A percentile compares a stretch with the other conserved stretches of the same genome.
phyloP scores from a whole-genome alignment of 1,140 invertebrate genomes.

The Bombus terrestris region DNA sequence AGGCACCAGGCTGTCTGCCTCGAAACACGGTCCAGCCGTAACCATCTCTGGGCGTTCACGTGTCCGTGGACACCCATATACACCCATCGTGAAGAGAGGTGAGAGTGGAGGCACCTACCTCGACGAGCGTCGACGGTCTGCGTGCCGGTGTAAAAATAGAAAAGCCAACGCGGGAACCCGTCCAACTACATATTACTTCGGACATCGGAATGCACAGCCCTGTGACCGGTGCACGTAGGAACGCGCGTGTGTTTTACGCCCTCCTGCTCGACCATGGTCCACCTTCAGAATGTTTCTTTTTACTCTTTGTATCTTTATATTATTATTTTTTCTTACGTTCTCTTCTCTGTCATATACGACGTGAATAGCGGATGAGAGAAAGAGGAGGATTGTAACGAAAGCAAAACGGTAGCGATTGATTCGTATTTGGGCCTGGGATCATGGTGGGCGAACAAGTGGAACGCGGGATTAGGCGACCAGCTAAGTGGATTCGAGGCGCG shows the following conservation, averaged over 20 bases:
- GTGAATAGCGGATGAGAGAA: not conserved
- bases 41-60: constrained; percentile 56
- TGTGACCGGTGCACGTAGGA: constrained; percentile 59
- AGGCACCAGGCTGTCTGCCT: constrained; percentile 80
- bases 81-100: not conserved
- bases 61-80: constrained; percentile 47
- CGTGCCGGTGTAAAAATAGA: constrained; percentile 75
- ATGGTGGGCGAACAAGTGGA: constrained; percentile 7
- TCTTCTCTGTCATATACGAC: not conserved
- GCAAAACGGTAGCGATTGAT: constrained; percentile 34
- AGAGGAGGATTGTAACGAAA: constrained; percentile 23
- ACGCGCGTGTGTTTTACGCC: constrained; percentile 65
- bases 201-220: constrained; percentile 74
- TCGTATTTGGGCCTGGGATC: not conserved
- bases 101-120: constrained; percentile 23
- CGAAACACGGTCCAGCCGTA: constrained; percentile 55
- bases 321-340: not conserved
- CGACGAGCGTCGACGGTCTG: constrained; percentile 48
- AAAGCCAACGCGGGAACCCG: constrained; percentile 75
- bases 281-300: not conserved
- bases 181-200: constrained; percentile 78
- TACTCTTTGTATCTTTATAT: not conserved
- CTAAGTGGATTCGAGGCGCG: not conserved
- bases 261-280: not conserved
- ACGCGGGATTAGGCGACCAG: constrained; percentile 7